Evolutionary conservation across 2,888 invertebrate species (phyloP).

Genomic region (Dryomyza anilis): DNA sequence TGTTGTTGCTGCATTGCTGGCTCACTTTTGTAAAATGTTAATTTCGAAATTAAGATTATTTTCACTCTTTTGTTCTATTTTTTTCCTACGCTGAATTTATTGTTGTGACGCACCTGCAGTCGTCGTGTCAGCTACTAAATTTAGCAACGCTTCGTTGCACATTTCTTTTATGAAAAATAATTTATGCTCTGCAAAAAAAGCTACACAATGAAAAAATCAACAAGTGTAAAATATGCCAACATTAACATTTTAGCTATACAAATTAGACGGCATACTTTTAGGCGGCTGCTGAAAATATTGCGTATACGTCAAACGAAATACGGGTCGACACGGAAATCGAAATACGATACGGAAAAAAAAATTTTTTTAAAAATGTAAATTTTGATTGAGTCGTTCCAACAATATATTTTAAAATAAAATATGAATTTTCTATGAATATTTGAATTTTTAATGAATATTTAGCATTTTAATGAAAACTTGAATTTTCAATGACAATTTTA

Average conservation of each 20-base stretch:
- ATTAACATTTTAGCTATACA: neutral
- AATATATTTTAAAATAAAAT: no score
- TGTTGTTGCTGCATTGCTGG: neutral
- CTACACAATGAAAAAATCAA: no score
- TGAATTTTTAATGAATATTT: no score
- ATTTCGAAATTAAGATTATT: neutral
- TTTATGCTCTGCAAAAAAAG: neutral
- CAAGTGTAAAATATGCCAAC: neutral
- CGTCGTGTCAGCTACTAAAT: slow-evolving; percentile 37
- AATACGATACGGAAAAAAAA: no score
- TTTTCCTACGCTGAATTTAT: neutral
- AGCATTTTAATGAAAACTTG: no score
- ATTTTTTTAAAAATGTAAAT: no score
- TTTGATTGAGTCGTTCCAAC: no score
- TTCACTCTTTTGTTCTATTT: neutral
- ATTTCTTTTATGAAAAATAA: neutral
- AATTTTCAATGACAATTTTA: no score
- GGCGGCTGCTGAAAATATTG: neutral
- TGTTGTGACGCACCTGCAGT: neutral
- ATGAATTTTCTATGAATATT: no score
- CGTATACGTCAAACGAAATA: no score
- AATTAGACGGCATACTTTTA: neutral
- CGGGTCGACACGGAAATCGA: no score
- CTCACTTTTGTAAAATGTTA: neutral
- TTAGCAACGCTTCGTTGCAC: neutral